A percentile compares a stretch with the other conserved stretches of the same genome.
These are phyloP conservation scores for Salvelinus sp. DNA, from an alignment of 2,113 vertebrate species.

Conservation along the genomic window DNA sequence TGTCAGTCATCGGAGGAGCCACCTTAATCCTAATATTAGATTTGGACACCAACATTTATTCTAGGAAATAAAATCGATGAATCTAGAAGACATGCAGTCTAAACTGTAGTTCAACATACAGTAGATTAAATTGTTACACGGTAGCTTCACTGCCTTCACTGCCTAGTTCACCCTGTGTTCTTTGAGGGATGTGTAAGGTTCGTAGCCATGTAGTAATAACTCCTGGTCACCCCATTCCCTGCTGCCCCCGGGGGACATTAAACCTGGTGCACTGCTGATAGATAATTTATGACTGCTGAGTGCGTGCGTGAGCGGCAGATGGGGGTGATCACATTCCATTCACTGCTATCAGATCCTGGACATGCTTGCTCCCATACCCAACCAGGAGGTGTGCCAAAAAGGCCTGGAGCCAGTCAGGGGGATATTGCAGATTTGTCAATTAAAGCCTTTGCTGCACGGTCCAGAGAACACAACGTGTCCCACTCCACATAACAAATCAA, in stretches of 20 bases:
- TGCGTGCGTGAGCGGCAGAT: constrained; percentile 36
- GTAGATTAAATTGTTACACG: not conserved
- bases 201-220: constrained; percentile 2
- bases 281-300: constrained; percentile 33
- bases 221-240: constrained; percentile 17
- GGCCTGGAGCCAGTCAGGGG: constrained; percentile 2
- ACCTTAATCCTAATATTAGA: not conserved
- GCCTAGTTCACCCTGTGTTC: not conserved
- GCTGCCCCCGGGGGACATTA: constrained; percentile 19
- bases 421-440: constrained; percentile 15
- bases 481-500: no score
- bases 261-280: no score
- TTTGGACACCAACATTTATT: not conserved
- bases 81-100: not conserved
- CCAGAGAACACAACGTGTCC: no score
- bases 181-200: not conserved
- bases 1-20: not conserved
- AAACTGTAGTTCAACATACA: not conserved
- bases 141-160: not conserved
- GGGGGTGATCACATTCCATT: constrained; percentile 33
- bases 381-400: constrained; percentile 25
- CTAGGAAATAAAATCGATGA: not conserved
- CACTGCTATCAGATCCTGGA: constrained; percentile 28
- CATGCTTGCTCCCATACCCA: constrained; percentile 26
- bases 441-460: no score